Percentiles rank a stretch among this genome's conserved stretches.
Evolutionary conservation across 35 echinoderm and acorn worm species (phyloP).

Genomic region (Holothuria glaberrima): DNA sequence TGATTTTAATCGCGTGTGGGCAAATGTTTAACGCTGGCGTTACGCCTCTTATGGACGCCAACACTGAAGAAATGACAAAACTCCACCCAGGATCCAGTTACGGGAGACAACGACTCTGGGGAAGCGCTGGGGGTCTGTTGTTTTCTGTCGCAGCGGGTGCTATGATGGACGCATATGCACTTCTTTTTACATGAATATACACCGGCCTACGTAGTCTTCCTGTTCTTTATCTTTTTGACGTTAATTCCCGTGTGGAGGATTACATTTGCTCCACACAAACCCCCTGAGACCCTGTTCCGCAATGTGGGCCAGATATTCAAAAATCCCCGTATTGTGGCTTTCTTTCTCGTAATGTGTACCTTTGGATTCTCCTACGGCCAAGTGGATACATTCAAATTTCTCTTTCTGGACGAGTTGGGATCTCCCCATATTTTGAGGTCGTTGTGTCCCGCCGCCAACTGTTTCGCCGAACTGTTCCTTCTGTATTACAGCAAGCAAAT

Average conservation of each 20-base stretch:
- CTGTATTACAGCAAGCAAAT: conserved; percentile 71
- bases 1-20: conserved; percentile 33
- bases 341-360: conserved; percentile 50
- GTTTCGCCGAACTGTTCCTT: conserved; percentile 68
- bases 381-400: conserved; percentile 58
- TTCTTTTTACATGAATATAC: conserved; percentile 23
- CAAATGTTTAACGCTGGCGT: conserved; percentile 55
- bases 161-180: conserved; percentile 55
- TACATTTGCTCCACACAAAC: conserved; percentile 50
- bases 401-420: conserved; percentile 65
- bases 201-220: conserved; percentile 43
- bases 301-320: conserved; percentile 40
- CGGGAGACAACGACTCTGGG: conserved; percentile 77
- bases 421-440: conserved; percentile 59
- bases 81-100: conserved; percentile 39
- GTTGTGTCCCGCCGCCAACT: conserved; percentile 55
- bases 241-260: conserved; percentile 38
- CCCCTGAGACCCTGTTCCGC: conserved; percentile 50
- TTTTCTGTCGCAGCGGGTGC: conserved; percentile 63
- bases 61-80: conserved; percentile 45
- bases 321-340: conserved; percentile 51
- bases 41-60: conserved; percentile 55
- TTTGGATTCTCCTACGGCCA: conserved; percentile 70
- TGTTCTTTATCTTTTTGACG: conserved; percentile 36
- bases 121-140: conserved; percentile 52